Conservation (phyloP, 1,140 invertebrate species). For the Harlomillsia oculata region DNA sequence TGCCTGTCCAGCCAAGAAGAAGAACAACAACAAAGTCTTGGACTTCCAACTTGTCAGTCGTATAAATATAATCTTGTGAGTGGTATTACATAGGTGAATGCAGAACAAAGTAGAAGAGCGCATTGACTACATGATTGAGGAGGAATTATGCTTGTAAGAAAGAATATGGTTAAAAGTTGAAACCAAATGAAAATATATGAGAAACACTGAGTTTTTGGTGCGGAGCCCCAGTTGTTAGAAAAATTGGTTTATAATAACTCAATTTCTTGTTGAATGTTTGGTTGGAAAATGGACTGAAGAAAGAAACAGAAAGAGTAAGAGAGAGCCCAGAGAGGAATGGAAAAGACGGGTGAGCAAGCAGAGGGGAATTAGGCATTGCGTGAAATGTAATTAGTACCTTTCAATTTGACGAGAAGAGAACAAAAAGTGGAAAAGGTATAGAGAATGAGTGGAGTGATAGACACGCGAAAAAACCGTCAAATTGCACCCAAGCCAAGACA, state of each 20-base stretch:
- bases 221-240: conserved; percentile 31
- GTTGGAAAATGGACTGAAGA: neutral
- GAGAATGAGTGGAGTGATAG: neutral
- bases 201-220: too few species aligned
- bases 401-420: conserved; percentile 35
- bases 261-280: conserved; percentile 27
- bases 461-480: conserved; percentile 33
- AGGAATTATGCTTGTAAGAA: too few species aligned
- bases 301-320: neutral
- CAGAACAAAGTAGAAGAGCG: too few species aligned
- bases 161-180: too few species aligned
- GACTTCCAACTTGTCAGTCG: too few species aligned
- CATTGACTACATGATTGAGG: neutral
- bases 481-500: too few species aligned
- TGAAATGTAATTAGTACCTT: conserved; percentile 38
- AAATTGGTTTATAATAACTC: conserved; percentile 36
- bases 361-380: conserved; percentile 36
- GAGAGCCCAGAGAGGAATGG: neutral
- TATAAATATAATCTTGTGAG: too few species aligned
- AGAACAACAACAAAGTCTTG: too few species aligned
- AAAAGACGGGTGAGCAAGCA: conserved; percentile 3
- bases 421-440: conserved; percentile 20
- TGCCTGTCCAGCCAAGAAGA: too few species aligned
- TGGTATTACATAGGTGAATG: too few species aligned
- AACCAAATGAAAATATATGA: too few species aligned